Base-by-base conservation (phyloP, 2,113 vertebrate species). In the Holacanthus passer region DNA sequence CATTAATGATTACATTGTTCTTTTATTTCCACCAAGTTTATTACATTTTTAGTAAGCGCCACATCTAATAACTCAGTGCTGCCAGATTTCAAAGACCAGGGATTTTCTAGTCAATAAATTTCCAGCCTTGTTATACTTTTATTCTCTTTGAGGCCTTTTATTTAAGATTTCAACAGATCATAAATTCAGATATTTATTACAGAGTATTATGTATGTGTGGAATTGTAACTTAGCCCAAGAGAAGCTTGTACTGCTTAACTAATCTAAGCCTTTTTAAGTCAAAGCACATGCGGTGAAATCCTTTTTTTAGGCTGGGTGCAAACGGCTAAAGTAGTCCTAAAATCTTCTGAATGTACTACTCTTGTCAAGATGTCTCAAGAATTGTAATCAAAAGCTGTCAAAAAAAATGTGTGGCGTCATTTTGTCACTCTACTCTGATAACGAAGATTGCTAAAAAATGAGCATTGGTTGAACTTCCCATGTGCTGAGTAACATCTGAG, bases 141-240 rank as follows among this genome's bases (percentile, higher is more conserved):
- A 60, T 78, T 79, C 62, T 66, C 50, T 55, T n/a, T 47, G 7
- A 71, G 43, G 58, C 35, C 2, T 4, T 17, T 11, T 3, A 22
- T 74, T 74, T 45, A 50, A 16, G 45, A 43, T 74, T 79, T 53
- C 22, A 64, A 8, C 24, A 66, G 29, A 17, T 47, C 59, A 62
- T 79, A 14, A 77, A 77, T 68, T 67, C 32, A 5, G 0, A 22
- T 43, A 52, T 65, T 55, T 53, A 9, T 2, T 12, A 31, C 32
- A 14, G 31, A 52, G 53, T 17, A 14, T 47, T 3, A 16, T 72
- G 5, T 45, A 8, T 60, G 27, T 35, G 13, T 59, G 27, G 27
- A 53, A 35, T 17, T 64, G 24, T 65, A 43, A 58, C n/a, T 13
- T n/a, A 22, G 4, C 3, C 17, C 14, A 9, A 8, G 7, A 43